A percentile compares a stretch with the other conserved stretches of the same genome.
These are phyloP conservation scores for Phalacrocorax pelagicus DNA, from an alignment of 2,113 vertebrate species.

Conservation along the genomic window DNA sequence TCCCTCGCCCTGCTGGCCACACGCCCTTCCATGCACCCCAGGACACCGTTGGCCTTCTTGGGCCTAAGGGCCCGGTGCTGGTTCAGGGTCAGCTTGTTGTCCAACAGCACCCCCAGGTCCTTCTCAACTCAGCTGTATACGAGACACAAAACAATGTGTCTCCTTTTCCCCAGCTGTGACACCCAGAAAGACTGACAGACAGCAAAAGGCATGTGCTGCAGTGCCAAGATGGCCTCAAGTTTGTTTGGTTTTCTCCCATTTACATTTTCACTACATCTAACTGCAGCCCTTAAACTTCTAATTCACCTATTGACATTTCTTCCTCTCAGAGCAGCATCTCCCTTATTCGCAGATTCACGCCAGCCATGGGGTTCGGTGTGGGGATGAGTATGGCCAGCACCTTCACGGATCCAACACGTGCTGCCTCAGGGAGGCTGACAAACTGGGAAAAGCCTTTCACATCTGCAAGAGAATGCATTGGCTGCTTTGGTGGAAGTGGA, in stretches of 20 bases:
- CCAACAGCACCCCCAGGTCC: too few relatives aligned
- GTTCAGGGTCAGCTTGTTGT: too few relatives aligned
- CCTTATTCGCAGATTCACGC: neutral
- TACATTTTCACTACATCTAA: neutral
- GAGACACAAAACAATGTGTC: neutral
- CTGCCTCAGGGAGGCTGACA: accelerated
- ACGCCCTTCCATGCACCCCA: too few relatives aligned
- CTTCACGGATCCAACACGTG: neutral
- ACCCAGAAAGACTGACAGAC: neutral
- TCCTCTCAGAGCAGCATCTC: neutral
- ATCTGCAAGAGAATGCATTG: neutral
- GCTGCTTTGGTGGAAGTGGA: neutral
- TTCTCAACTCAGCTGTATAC: neutral
- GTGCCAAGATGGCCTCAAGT: neutral
- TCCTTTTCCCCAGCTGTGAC: neutral
- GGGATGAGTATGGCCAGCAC: neutral
- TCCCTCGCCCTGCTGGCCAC: too few relatives aligned
- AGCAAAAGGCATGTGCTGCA: neutral
- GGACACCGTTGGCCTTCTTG: too few relatives aligned
- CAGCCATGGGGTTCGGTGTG: neutral
- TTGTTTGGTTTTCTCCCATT: neutral
- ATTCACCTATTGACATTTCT: neutral
- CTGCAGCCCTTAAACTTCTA: neutral
- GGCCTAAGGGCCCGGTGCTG: too few relatives aligned
- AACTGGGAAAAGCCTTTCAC: neutral